Base-by-base conservation (phyloP, 2,797 vertebrate species). In the Falco biarmicus region DNA sequence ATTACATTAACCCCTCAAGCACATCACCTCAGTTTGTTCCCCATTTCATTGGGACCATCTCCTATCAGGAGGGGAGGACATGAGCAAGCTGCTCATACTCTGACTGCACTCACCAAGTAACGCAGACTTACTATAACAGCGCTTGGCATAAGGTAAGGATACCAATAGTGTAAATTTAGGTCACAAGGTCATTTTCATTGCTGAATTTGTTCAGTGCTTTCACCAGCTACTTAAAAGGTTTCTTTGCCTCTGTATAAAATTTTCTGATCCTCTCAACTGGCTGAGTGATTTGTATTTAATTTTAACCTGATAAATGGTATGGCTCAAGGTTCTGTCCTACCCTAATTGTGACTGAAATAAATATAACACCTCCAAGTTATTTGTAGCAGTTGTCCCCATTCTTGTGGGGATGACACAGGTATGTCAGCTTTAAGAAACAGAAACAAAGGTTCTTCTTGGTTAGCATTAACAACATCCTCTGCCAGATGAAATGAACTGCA, bases 251-350 rank as follows among this genome's bases (percentile, higher is more conserved):
- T 0, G 31, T 61, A 50, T 22, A 83, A 82, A 90, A 51, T 69
- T 76, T 86, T 73, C 26, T 84, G 86, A 73, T 51, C 25, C 50
- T 75, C 29, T 70, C 39, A 89, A 28, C 39, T 41, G 39, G 19
- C 26, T 17, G 2, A 90, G 15, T 64, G 60, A 82, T 77, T 95
- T 90, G 54, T 15, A 60, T 77, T 87, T 92, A 75, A 93, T 84
- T 95, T 93, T 92, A 91, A 80, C 37, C 34, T 59, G 61, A 78
- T 65, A 84, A 0, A 0, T 24, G 18, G 32, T 59, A 88, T 51
- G 63, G 94, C 94, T 94, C 57, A 94, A 91, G 95, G 92, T 84
- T 93, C 75, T 91, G 82, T 91, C 74, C 93, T 85, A 96, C 82
- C 79, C 94, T 88, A 95, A 84, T 70, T 94, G 78, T 60, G 48